Evolutionary conservation across 2,888 invertebrate genomes (phyloP).

Genomic region (Morinoia aosen): DNA sequence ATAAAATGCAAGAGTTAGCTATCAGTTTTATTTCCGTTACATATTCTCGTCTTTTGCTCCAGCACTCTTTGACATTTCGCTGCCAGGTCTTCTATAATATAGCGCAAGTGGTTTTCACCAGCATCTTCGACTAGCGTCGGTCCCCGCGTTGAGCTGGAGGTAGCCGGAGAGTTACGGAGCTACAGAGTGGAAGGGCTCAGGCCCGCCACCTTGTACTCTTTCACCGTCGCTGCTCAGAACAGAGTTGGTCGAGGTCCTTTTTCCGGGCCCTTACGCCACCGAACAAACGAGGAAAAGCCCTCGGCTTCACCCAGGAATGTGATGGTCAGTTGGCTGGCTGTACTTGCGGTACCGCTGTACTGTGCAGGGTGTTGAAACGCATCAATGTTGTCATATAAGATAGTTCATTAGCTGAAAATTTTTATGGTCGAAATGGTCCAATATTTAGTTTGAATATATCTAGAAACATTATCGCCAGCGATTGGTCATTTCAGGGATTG

Average conservation of each 20-base stretch:
- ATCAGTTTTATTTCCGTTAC: too few species aligned
- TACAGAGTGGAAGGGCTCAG: constrained; percentile 58
- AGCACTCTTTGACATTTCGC: not conserved
- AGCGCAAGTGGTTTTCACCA: not conserved
- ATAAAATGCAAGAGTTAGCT: too few species aligned
- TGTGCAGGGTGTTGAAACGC: not conserved
- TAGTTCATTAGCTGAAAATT: not conserved
- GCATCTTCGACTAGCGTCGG: not conserved
- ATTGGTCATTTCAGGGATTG: too few species aligned
- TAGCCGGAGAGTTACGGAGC: constrained; percentile 49
- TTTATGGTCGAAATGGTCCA: too few species aligned
- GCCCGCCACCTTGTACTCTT: constrained; percentile 63
- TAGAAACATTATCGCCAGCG: too few species aligned
- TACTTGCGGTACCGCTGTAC: not conserved
- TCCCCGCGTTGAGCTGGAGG: constrained; percentile 50
- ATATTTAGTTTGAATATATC: too few species aligned
- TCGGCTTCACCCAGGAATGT: constrained; percentile 61
- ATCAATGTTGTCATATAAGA: not conserved
- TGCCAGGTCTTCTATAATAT: not conserved
- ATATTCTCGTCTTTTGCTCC: not conserved
- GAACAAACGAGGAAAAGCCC: constrained; percentile 63
- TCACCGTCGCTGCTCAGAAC: constrained; percentile 62
- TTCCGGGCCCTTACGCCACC: constrained; percentile 56
- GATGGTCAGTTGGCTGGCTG: constrained; percentile 6
- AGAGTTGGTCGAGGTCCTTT: constrained; percentile 58